These are phyloP conservation scores for Nestor notabilis DNA, from an alignment of 2,113 vertebrate species.

Conservation along the genomic window DNA sequence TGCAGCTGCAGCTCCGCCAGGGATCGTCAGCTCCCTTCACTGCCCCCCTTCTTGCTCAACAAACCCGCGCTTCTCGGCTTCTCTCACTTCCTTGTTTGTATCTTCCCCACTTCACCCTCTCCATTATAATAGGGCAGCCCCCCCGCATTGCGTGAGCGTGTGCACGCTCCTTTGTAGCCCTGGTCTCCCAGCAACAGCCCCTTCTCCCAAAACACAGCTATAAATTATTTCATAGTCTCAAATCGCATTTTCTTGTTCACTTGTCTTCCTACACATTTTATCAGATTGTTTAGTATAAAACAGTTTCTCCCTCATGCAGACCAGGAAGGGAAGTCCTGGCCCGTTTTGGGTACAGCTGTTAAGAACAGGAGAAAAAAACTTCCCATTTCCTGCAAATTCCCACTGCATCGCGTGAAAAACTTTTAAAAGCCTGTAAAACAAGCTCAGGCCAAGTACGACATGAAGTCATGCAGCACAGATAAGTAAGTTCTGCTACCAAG, in stretches of 20 bases:
- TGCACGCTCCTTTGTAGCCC: background rate
- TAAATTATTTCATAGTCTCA: background rate
- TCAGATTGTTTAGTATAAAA: background rate
- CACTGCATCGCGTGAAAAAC: background rate
- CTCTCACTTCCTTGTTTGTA: background rate
- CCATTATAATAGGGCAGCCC: background rate
- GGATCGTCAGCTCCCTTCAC: rapidly evolving
- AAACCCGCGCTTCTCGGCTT: background rate
- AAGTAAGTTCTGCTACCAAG: background rate
- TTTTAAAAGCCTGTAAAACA: background rate
- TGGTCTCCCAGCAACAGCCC: rapidly evolving
- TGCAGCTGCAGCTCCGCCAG: rapidly evolving
- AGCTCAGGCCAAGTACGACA: background rate
- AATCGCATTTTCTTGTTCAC: background rate
- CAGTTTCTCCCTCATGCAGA: background rate
- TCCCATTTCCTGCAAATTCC: background rate
- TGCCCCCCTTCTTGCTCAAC: rapidly evolving
- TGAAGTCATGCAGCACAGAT: background rate
- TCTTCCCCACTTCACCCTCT: background rate
- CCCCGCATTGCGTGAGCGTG: rapidly evolving
- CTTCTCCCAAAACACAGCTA: background rate
- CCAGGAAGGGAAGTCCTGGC: background rate
- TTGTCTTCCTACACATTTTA: background rate
- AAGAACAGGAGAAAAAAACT: background rate
- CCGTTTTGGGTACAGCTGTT: no score